Evolutionary conservation across 2,113 vertebrate species (phyloP).

Genomic region (Tiliqua scincoides): DNA sequence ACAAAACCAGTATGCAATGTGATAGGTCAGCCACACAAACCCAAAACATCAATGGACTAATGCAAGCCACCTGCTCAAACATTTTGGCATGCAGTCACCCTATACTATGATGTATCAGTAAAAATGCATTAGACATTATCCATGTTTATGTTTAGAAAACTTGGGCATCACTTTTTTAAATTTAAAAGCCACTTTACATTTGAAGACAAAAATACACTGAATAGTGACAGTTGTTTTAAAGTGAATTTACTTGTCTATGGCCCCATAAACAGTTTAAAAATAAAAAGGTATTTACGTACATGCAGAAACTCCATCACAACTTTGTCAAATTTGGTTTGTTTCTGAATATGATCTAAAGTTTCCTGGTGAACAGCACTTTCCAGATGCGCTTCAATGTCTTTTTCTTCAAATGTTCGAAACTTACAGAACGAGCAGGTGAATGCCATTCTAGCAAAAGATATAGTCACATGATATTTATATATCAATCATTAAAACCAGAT

Average conservation of each 20-base stretch:
- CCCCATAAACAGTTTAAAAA: not conserved
- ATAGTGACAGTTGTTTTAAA: not conserved
- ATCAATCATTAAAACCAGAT: not conserved
- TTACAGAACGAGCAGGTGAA: constrained; percentile 91
- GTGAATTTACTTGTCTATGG: not conserved
- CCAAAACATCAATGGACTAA: not conserved
- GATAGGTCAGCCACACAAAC: not conserved
- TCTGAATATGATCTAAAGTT: constrained; percentile 87
- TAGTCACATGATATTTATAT: not conserved
- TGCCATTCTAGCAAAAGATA: constrained; percentile 77
- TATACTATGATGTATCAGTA: not conserved
- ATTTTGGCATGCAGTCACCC: not conserved
- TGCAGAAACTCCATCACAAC: constrained; percentile 87
- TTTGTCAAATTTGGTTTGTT: constrained; percentile 89
- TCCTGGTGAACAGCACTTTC: constrained; percentile 84
- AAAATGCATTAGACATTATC: not conserved
- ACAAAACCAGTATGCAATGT: not conserved
- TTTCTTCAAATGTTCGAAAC: constrained; percentile 87
- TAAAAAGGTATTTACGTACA: constrained; percentile 73
- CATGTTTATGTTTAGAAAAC: not conserved
- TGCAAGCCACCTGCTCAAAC: no score
- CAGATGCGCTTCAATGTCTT: constrained; percentile 87
- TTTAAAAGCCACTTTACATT: not conserved
- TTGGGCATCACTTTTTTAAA: not conserved
- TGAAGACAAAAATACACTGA: not conserved